Evolutionary conservation across 1,140 invertebrate genomes (phyloP).

Genomic region (Apolygus lucorum): DNA sequence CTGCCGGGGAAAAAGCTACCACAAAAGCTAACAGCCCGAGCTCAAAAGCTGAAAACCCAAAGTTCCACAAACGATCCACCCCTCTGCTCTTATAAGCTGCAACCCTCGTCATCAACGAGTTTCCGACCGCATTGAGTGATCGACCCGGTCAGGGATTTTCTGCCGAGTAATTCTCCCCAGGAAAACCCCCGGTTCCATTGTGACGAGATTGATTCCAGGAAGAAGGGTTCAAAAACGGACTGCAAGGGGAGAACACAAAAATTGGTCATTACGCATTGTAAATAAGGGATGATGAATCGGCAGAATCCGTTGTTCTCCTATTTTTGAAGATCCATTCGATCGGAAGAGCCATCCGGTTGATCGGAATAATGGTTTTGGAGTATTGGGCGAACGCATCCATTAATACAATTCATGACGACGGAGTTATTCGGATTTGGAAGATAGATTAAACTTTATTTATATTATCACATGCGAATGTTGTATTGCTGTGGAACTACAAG

Average conservation of each 20-base stretch:
- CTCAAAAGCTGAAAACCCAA: background rate
- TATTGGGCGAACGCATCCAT: no score
- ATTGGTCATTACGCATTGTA: background rate
- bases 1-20: background rate
- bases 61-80: background rate
- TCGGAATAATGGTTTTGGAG: no score
- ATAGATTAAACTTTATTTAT: no score
- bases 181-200: background rate
- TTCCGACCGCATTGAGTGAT: background rate
- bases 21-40: background rate
- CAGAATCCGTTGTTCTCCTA: conserved; percentile 3
- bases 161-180: background rate
- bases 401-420: no score
- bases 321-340: background rate
- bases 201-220: background rate
- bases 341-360: no score
- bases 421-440: no score
- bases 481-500: no score
- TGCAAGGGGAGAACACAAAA: background rate
- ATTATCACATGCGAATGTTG: no score
- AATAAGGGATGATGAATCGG: conserved; percentile 1
- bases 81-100: background rate
- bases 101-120: background rate
- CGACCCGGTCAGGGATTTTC: background rate
- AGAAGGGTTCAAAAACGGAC: no score